These are phyloP conservation scores for Fringilla coelebs DNA, from an alignment of 2,797 vertebrate species.

Conservation along the genomic window DNA sequence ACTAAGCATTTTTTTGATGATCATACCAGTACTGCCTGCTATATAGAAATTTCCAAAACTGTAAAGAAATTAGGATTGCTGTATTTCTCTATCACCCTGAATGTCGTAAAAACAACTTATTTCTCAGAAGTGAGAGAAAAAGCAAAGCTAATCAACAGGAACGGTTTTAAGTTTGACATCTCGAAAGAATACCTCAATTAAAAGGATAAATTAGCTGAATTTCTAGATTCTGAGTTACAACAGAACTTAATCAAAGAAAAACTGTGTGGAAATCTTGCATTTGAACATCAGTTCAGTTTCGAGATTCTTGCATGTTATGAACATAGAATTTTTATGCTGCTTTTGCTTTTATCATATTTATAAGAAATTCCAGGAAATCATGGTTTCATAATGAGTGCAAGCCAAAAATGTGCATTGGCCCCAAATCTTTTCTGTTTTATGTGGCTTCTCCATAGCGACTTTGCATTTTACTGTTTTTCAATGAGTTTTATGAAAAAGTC, in stretches of 20 bases:
- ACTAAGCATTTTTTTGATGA: background rate
- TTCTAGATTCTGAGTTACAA: background rate
- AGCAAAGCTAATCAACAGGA: slow-evolving; percentile 1
- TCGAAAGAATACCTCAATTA: slow-evolving; percentile 22
- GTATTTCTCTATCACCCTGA: background rate
- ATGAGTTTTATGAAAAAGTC: slow-evolving; percentile 3
- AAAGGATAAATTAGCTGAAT: slow-evolving; percentile 14
- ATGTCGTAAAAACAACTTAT: background rate
- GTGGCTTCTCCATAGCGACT: background rate
- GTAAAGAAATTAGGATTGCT: background rate
- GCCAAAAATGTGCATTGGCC: background rate
- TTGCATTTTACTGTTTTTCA: slow-evolving; percentile 8
- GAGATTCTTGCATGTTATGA: background rate
- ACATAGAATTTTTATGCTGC: background rate
- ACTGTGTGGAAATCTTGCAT: background rate
- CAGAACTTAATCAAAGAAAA: background rate
- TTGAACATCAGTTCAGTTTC: background rate
- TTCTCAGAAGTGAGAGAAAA: background rate
- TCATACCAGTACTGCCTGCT: background rate
- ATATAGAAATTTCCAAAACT: background rate
- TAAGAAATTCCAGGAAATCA: background rate
- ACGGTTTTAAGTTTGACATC: background rate
- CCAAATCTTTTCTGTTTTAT: slow-evolving; percentile 1
- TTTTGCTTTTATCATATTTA: background rate
- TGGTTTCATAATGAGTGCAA: background rate